Evolutionary conservation across 2,797 vertebrate genomes (phyloP), one percentile per base, ranked within the genome.

Genomic region (Pelochelys cantorii): DNA sequence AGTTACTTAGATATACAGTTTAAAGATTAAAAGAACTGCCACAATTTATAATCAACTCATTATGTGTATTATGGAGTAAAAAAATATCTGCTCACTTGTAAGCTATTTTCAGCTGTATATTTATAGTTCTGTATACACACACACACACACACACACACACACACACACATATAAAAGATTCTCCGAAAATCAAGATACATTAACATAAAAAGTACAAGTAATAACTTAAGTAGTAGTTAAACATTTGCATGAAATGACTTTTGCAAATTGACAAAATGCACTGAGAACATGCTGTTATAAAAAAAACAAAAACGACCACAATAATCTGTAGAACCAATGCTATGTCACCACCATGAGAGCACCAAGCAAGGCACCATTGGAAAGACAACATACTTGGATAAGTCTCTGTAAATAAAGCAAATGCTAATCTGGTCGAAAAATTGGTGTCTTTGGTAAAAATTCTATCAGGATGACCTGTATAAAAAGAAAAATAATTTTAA

Each of bases 391-490:
- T 98, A 98, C 97, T 98, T 97, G 93, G 96, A 88, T 93, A 98
- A 98, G 98, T 98, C 98, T 98, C 96, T 97, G 97, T 96, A 98
- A 96, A 92, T 96, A 97, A 97, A 97, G 92, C 85, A 77, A 97
- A 97, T 90, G 97, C 97, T 99, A 99, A 98, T 99, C 99, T 86
- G 99, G 99, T 99, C 99, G 99, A 98, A 99, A 99, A 98, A 99
- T 99, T 62, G 99, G 99, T 95, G 99, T 99, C 98, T 99, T 99
- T 98, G 99, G 99, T 98, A 99, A 99, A 99, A 99, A 99, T 98
- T 99, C 99, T 99, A 99, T 99, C 98, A 99, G 98, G 98, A 99
- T 99, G 95, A 99, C 99, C 99, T 99, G 98, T 86, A 94, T 87
- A 95, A 97, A 94, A 94, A 98, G 85, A 97, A 94, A 97, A 98